A percentile compares a stretch with the other conserved stretches of the same genome.
Conservation (phyloP, 2,113 vertebrate genomes). For the Psophia crepitans region DNA sequence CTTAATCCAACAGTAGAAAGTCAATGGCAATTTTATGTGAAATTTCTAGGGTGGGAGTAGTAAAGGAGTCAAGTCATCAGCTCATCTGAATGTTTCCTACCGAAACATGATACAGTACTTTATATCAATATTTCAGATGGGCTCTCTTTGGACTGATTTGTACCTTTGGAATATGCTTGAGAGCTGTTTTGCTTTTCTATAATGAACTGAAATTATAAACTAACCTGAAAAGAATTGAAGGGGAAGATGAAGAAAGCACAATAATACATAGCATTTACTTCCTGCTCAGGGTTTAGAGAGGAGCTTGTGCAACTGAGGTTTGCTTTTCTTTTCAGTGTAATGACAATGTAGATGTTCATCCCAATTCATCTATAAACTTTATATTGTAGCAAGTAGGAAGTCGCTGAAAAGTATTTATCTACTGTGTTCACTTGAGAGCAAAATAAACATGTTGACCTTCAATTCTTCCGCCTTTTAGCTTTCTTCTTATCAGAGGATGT, state of each 20-base stretch:
- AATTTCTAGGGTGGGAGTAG: not conserved
- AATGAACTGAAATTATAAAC: slow-evolving; percentile 24
- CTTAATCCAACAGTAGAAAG: not conserved
- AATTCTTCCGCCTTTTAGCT: slow-evolving; percentile 45
- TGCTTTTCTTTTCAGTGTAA: not conserved
- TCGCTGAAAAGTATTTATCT: slow-evolving; percentile 20
- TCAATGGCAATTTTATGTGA: not conserved
- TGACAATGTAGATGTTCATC: not conserved
- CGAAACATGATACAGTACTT: not conserved
- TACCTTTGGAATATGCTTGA: not conserved
- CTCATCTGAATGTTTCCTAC: not conserved
- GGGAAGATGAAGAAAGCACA: not conserved
- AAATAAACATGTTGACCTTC: slow-evolving; percentile 67
- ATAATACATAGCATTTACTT: not conserved
- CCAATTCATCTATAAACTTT: slow-evolving; percentile 1
- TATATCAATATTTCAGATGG: not conserved
- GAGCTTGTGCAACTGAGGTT: slow-evolving; percentile 4
- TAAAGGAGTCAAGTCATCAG: not conserved
- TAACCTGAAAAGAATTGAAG: not conserved
- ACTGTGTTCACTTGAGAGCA: slow-evolving; percentile 14
- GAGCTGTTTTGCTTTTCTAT: slow-evolving; percentile 12
- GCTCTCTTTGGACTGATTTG: not conserved
- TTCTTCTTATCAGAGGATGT: slow-evolving; percentile 54
- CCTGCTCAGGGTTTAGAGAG: not conserved
- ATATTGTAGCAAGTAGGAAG: not conserved